Percentiles rank a stretch among this genome's conserved stretches.
Evolutionary conservation across 2,888 invertebrate species (phyloP).

Genomic region (Philaethria dido): DNA sequence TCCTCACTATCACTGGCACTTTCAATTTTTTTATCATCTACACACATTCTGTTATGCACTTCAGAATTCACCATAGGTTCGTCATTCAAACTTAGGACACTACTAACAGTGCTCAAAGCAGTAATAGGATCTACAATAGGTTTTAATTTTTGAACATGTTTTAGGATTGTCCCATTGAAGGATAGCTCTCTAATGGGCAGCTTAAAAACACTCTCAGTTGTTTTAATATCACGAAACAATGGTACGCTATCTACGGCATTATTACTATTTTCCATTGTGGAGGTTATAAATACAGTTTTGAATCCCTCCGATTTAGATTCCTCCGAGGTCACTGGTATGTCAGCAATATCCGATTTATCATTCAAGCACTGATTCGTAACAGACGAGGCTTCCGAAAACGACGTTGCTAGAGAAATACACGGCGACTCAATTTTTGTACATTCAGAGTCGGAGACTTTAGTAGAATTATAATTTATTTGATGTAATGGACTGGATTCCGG

Average conservation of each 20-base stretch:
- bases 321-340: constrained; percentile 66
- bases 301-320: constrained; percentile 64
- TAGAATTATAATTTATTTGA: constrained; percentile 51
- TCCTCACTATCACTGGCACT: constrained; percentile 45
- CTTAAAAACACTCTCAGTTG: constrained; percentile 71
- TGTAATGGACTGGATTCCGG: constrained; percentile 55
- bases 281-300: constrained; percentile 73
- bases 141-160: constrained; percentile 75
- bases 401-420: constrained; percentile 59
- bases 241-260: constrained; percentile 79
- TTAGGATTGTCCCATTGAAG: constrained; percentile 75
- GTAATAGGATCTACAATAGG: constrained; percentile 76
- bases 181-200: constrained; percentile 75
- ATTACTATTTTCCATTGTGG: constrained; percentile 81
- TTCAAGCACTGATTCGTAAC: constrained; percentile 64
- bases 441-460: constrained; percentile 61
- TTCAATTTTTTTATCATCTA: constrained; percentile 25
- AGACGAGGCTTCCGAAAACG: constrained; percentile 63
- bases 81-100: constrained; percentile 55
- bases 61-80: constrained; percentile 46
- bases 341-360: constrained; percentile 66
- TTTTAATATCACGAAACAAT: constrained; percentile 67
- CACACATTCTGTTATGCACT: constrained; percentile 23
- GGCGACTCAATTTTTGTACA: constrained; percentile 62
- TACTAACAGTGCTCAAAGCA: constrained; percentile 62